Evolutionary conservation across 1,140 invertebrate species (phyloP).

Genomic region (Plectus sambesii): DNA sequence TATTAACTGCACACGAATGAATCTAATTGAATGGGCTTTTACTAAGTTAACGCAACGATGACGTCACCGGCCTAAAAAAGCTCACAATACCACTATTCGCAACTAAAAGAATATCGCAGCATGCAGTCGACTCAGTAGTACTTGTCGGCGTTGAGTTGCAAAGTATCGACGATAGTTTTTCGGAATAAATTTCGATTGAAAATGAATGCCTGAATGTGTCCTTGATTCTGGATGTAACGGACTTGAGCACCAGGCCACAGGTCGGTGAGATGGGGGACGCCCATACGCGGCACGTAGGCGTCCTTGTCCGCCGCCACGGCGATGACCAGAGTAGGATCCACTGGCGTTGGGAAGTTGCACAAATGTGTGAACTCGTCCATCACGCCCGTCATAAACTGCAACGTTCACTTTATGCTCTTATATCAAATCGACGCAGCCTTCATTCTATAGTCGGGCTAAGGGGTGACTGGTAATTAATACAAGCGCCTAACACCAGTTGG

Average conservation of each 20-base stretch:
- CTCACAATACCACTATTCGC: no score
- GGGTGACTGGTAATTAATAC: no score
- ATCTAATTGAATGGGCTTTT: no score
- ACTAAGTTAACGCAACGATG: no score
- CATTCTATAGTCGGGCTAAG: no score
- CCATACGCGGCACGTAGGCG: conserved; percentile 70
- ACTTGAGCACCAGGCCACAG: conserved; percentile 65
- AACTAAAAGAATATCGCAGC: no score
- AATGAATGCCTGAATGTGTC: conserved; percentile 79
- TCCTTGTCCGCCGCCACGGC: conserved; percentile 71
- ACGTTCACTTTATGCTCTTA: no score
- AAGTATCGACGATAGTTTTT: conserved; percentile 49
- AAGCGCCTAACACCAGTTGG: no score
- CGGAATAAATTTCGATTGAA: conserved; percentile 73
- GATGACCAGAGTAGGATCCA: conserved; percentile 72
- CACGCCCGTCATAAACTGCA: conserved; percentile 87
- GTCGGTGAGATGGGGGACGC: conserved; percentile 19
- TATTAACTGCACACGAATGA: no score
- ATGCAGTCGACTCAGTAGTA: no score
- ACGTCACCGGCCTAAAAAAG: no score
- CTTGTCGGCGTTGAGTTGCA: conserved; percentile 7
- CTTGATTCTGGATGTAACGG: conserved; percentile 65
- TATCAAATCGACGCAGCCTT: no score
- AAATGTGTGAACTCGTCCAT: conserved; percentile 98
- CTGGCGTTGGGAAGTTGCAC: conserved; percentile 69